A percentile compares a stretch with the other conserved stretches of the same genome.
Evolutionary conservation across 2,113 vertebrate genomes (phyloP).

Genomic region (Anguilla rostrata): DNA sequence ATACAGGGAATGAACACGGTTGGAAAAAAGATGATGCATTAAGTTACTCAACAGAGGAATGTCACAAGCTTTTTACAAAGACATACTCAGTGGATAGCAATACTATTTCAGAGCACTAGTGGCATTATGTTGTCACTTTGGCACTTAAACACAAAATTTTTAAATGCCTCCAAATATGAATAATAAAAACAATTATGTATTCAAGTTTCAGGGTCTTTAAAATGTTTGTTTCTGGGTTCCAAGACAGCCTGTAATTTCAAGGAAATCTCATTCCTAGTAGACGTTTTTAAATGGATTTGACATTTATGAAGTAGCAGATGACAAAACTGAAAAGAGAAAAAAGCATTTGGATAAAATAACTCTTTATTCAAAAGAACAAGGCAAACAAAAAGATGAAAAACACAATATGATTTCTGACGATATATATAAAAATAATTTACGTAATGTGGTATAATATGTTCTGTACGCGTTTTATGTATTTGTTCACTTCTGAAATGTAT

Average conservation of each 20-base stretch:
- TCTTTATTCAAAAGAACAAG: neutral
- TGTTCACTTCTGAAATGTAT: neutral
- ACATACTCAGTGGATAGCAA: too few species aligned
- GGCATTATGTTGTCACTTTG: too few species aligned
- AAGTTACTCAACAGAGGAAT: too few species aligned
- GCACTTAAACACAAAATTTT: too few species aligned
- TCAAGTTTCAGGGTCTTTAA: neutral
- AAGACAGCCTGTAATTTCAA: neutral
- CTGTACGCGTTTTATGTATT: neutral
- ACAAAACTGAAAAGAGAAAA: neutral
- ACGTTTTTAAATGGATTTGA: neutral
- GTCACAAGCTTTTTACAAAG: too few species aligned
- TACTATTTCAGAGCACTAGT: too few species aligned
- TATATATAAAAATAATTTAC: neutral
- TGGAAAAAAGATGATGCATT: too few species aligned
- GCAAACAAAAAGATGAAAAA: neutral
- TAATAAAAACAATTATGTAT: too few species aligned
- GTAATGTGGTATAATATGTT: neutral
- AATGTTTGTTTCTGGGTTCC: neutral
- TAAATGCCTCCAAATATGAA: too few species aligned
- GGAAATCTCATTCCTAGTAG: neutral
- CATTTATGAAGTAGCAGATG: neutral
- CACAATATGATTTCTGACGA: neutral
- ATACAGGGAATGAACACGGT: too few species aligned
- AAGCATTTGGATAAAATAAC: neutral